A percentile compares a stretch with the other conserved stretches of the same genome.
Conservation (phyloP, 2,797 vertebrate species). For the Chelmon rostratus region DNA sequence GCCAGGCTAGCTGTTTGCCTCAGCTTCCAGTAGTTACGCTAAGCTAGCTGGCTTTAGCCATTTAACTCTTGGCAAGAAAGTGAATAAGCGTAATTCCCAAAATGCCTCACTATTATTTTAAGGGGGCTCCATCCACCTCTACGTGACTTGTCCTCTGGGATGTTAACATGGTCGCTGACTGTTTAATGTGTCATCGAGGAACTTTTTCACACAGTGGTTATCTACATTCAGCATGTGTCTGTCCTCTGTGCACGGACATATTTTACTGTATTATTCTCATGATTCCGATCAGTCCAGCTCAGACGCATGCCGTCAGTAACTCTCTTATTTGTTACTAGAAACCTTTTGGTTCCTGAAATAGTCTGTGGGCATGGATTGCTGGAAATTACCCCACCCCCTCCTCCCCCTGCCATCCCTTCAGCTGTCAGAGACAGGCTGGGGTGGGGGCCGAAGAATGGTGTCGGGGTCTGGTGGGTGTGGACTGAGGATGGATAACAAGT, state of each 20-base stretch:
- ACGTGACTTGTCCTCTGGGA: background rate
- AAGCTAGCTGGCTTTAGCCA: background rate
- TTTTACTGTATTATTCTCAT: slow-evolving; percentile 15
- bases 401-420: slow-evolving; percentile 59
- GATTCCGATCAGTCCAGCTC: slow-evolving; percentile 10
- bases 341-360: slow-evolving; percentile 78
- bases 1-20: background rate
- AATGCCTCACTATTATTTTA: background rate
- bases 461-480: slow-evolving; percentile 31
- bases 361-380: slow-evolving; percentile 46
- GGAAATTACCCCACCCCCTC: slow-evolving; percentile 54
- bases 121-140: background rate
- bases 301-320: slow-evolving; percentile 45
- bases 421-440: slow-evolving; percentile 66
- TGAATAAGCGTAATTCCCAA: background rate
- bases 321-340: slow-evolving; percentile 75
- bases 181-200: background rate
- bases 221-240: background rate
- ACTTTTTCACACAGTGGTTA: background rate
- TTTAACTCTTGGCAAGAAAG: background rate
- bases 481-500: slow-evolving; percentile 65
- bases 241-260: background rate
- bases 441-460: slow-evolving; percentile 46
- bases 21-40: background rate
- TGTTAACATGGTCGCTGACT: background rate